Evolutionary conservation across 2,888 invertebrate species (phyloP).

Genomic region (Coenonympha glycerion): DNA sequence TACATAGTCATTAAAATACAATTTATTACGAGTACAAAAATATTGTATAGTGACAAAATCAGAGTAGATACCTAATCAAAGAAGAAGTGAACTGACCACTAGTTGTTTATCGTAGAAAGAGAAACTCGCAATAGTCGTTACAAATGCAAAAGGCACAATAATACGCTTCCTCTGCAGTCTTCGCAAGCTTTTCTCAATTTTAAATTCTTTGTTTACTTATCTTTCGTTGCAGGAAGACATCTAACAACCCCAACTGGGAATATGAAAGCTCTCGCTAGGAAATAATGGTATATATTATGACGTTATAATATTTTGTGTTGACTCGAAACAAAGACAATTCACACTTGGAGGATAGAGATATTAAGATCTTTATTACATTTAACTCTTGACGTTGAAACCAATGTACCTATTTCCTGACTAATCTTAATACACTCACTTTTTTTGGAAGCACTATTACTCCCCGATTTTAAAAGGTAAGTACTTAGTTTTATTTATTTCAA

Average conservation of each 20-base stretch:
- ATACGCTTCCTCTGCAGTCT: slow-evolving; percentile 6
- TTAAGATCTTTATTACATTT: background rate
- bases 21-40: too few species aligned
- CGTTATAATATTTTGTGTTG: background rate
- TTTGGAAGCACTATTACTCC: too few species aligned
- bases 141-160: slow-evolving; percentile 9
- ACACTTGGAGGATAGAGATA: background rate
- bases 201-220: slow-evolving; percentile 17
- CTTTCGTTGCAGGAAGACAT: slow-evolving; percentile 15
- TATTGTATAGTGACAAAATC: too few species aligned
- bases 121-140: slow-evolving; percentile 2
- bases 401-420: too few species aligned
- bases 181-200: slow-evolving; percentile 14
- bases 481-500: too few species aligned
- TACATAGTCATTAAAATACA: too few species aligned
- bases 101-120: background rate
- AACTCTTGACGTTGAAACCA: too few species aligned
- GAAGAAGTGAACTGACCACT: background rate
- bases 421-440: too few species aligned
- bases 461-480: too few species aligned
- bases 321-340: background rate
- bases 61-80: too few species aligned
- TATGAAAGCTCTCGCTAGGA: slow-evolving; percentile 8
- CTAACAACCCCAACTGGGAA: slow-evolving; percentile 17
- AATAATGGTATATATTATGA: slow-evolving; percentile 2